Conservation (phyloP, 2,888 invertebrate genomes). For the Pegoplata infirma region DNA sequence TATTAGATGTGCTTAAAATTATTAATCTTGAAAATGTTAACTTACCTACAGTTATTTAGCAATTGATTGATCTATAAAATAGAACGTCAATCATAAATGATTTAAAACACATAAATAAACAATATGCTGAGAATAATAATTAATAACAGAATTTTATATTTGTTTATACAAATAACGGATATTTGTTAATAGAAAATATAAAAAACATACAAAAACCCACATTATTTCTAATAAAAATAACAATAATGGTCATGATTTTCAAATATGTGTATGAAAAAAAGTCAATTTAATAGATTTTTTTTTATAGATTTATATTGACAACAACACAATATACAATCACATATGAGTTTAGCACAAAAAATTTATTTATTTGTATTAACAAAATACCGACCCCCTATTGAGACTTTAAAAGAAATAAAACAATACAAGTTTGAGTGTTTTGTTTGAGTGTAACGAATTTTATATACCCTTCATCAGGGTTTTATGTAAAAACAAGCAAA, state of each 20-base stretch:
- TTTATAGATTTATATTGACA: conserved; percentile 20
- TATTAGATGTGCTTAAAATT: too few species aligned
- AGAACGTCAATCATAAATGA: conserved; percentile 19
- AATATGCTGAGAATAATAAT: background rate
- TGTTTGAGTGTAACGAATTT: too few species aligned
- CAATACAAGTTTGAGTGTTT: conserved; percentile 8
- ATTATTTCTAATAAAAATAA: conserved; percentile 18
- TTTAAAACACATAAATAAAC: too few species aligned
- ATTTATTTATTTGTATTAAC: background rate
- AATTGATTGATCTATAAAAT: conserved; percentile 9
- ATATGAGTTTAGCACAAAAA: background rate
- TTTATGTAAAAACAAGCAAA: too few species aligned
- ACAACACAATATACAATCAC: background rate
- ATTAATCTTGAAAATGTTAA: background rate
- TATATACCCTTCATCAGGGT: too few species aligned
- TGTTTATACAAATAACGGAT: background rate
- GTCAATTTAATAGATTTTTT: conserved; percentile 13
- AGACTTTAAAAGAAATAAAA: background rate
- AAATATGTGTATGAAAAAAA: background rate
- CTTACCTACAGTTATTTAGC: background rate
- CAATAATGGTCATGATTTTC: conserved; percentile 1
- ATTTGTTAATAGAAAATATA: background rate
- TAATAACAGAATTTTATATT: conserved; percentile 3
- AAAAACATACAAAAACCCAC: conserved; percentile 28
- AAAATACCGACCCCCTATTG: conserved; percentile 18